These are phyloP conservation scores for Aspidoscelis tigris DNA, from an alignment of 2,113 vertebrate genomes.

Conservation along the genomic window DNA sequence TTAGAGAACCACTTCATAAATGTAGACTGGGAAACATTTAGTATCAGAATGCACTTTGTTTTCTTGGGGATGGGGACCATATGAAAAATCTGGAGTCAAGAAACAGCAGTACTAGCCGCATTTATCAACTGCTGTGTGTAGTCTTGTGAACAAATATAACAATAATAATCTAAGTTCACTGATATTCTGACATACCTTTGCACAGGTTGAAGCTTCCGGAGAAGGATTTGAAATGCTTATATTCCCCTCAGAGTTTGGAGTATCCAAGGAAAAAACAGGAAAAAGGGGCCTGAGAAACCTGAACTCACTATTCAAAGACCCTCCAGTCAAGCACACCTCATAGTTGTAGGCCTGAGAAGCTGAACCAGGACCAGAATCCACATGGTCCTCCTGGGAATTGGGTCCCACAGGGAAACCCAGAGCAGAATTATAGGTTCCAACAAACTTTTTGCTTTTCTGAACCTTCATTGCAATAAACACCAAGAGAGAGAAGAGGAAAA, in stretches of 20 bases:
- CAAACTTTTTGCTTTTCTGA: not conserved
- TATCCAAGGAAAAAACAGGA: slow-evolving; percentile 14
- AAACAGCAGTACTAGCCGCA: too few species aligned
- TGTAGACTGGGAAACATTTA: too few species aligned
- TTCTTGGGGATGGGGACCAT: too few species aligned
- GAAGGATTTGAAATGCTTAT: not conserved
- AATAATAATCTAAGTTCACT: too few species aligned
- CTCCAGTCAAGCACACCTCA: slow-evolving; percentile 6
- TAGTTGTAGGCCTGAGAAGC: not conserved
- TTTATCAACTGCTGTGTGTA: too few species aligned
- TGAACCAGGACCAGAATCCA: slow-evolving; percentile 7
- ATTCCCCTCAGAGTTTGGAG: not conserved
- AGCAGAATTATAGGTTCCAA: slow-evolving; percentile 17
- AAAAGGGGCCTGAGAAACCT: slow-evolving; percentile 32
- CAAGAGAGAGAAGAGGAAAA: slow-evolving; percentile 83
- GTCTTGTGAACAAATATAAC: too few species aligned
- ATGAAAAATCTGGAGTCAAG: too few species aligned
- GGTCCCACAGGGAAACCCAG: slow-evolving; percentile 32
- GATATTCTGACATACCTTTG: not conserved
- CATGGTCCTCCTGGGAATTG: slow-evolving; percentile 62
- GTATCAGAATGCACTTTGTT: too few species aligned
- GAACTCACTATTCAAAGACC: slow-evolving; percentile 3
- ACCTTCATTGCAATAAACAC: slow-evolving; percentile 57
- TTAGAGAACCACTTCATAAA: too few species aligned
- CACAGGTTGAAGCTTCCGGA: not conserved